These are phyloP conservation scores for Macrochelys suwanniensis DNA, from an alignment of 2,797 vertebrate species.

Conservation along the genomic window DNA sequence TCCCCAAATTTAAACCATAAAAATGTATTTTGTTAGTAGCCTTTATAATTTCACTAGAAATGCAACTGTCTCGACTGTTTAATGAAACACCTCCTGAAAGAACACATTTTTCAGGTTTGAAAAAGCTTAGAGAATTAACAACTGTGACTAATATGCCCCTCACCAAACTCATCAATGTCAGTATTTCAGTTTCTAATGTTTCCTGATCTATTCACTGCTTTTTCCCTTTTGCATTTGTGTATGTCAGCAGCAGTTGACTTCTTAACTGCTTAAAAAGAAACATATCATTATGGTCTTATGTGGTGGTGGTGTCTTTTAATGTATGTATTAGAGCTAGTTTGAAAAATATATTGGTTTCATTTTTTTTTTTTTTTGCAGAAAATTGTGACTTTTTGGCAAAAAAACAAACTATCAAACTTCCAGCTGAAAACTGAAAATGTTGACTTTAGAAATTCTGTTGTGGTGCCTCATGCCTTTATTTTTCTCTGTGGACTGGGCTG, in stretches of 20 bases:
- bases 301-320: not conserved
- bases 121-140: not conserved
- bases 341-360: not conserved
- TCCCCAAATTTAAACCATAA: not conserved
- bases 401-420: not conserved
- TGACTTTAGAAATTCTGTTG: not conserved
- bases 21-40: not conserved
- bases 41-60: not conserved
- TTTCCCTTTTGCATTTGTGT: not conserved
- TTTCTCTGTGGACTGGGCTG: not conserved
- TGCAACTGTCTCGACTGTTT: not conserved
- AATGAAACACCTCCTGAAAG: not conserved
- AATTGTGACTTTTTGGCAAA: not conserved
- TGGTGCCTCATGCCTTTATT: not conserved
- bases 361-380: not conserved
- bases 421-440: not conserved
- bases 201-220: not conserved
- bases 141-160: not conserved
- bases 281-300: not conserved
- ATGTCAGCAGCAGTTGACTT: not conserved
- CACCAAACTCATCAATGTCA: not conserved
- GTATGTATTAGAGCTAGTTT: not conserved
- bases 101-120: not conserved
- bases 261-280: not conserved
- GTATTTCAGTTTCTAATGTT: slow-evolving; percentile 8